A percentile compares a stretch with the other conserved stretches of the same genome.
Conservation (phyloP, 2,113 vertebrate genomes). For the Atherinomorus stipes region DNA sequence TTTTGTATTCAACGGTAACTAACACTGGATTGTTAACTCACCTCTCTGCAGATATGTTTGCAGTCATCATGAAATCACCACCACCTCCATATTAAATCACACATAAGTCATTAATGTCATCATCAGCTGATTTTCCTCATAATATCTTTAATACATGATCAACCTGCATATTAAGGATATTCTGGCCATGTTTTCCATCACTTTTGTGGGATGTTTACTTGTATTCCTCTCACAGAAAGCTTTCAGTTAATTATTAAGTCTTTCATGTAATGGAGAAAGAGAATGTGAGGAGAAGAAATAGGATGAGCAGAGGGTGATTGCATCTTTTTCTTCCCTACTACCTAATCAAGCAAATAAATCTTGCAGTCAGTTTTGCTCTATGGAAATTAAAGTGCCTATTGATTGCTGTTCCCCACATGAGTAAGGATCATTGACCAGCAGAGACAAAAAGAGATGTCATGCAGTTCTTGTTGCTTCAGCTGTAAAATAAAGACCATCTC, state of each 20-base stretch:
- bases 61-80: no score
- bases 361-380: conserved; percentile 69
- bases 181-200: not conserved
- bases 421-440: conserved; percentile 67
- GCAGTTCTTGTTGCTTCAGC: conserved; percentile 32
- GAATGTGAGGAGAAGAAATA: conserved; percentile 6
- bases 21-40: not conserved
- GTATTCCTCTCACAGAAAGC: conserved; percentile 36
- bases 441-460: conserved; percentile 61
- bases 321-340: conserved; percentile 65
- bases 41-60: not conserved
- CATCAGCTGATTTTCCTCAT: conserved; percentile 25
- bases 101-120: conserved; percentile 4
- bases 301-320: conserved; percentile 28
- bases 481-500: conserved; percentile 31
- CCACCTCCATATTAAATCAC: not conserved
- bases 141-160: conserved; percentile 45
- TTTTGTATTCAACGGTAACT: not conserved
- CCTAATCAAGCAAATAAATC: conserved; percentile 82
- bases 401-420: conserved; percentile 62
- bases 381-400: conserved; percentile 71
- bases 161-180: conserved; percentile 8
- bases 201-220: conserved; percentile 40
- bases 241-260: conserved; percentile 41
- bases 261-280: conserved; percentile 51